Conservation (phyloP, 2,797 vertebrate genomes). For the Mus spretus region DNA sequence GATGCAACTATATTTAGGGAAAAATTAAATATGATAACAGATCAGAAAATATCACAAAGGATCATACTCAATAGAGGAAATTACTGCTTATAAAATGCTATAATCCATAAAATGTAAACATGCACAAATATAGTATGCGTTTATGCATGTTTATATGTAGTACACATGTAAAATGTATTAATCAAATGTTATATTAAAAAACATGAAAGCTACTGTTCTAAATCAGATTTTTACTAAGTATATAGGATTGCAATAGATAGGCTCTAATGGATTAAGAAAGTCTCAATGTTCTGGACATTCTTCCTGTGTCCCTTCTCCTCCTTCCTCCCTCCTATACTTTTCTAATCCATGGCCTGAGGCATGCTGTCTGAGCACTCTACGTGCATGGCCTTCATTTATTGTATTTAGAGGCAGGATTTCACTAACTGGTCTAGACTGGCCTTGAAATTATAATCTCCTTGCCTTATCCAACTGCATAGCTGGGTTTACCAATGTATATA, state of each 20-base stretch:
- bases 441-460: not conserved
- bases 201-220: not conserved
- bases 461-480: not conserved
- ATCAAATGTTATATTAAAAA: not conserved
- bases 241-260: not conserved
- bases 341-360: not conserved
- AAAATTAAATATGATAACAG: not conserved
- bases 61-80: not conserved
- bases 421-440: not conserved
- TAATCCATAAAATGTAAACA: not conserved
- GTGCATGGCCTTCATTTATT: not conserved
- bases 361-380: not conserved
- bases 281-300: not conserved
- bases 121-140: not conserved
- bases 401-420: not conserved
- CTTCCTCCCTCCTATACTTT: not conserved
- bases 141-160: not conserved
- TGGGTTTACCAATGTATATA: not conserved
- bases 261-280: conserved; percentile 5
- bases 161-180: not conserved
- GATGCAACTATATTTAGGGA: not conserved
- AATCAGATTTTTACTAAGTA: not conserved
- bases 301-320: not conserved
- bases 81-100: not conserved
- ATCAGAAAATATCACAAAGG: not conserved